These are phyloP conservation scores for Drosophila buzzatii DNA, from an alignment of 2,888 invertebrate genomes.

Conservation along the genomic window DNA sequence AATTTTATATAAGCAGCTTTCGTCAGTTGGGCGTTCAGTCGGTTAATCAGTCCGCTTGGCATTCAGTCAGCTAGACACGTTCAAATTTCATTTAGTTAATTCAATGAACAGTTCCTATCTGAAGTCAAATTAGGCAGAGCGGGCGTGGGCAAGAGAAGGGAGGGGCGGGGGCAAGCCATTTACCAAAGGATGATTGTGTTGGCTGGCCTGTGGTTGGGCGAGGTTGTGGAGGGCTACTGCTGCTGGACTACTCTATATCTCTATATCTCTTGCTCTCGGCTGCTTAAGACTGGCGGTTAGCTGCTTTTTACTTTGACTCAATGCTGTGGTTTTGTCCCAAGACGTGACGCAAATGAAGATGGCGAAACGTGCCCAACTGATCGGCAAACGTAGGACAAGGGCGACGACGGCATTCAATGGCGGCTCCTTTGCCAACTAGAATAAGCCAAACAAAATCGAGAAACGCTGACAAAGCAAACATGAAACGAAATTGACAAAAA, in stretches of 20 bases:
- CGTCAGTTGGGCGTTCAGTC: conserved; percentile 26
- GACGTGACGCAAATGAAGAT: conserved; percentile 63
- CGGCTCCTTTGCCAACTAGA: conserved; percentile 4
- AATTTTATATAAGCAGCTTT: conserved; percentile 45
- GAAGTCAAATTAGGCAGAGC: neutral
- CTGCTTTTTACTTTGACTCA: conserved; percentile 39
- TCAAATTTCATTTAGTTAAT: conserved; percentile 78
- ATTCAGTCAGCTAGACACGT: conserved; percentile 62
- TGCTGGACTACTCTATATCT: conserved; percentile 1
- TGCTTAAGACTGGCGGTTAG: conserved; percentile 38
- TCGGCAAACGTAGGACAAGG: conserved; percentile 2
- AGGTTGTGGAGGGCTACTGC: neutral
- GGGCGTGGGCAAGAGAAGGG: neutral
- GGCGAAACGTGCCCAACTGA: conserved; percentile 45
- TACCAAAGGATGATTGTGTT: conserved; percentile 11
- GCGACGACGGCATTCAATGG: neutral
- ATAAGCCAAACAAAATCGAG: conserved; percentile 24
- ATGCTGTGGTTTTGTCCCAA: conserved; percentile 34
- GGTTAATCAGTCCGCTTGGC: conserved; percentile 60
- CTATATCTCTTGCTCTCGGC: neutral
- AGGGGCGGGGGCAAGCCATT: neutral
- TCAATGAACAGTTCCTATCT: conserved; percentile 52
- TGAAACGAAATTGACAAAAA: conserved; percentile 10
- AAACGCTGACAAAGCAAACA: conserved; percentile 46
- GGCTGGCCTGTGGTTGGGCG: neutral